Base-by-base conservation (phyloP, 92 coral and sea anemone genomes). In the Isaurus tuberculatus region DNA sequence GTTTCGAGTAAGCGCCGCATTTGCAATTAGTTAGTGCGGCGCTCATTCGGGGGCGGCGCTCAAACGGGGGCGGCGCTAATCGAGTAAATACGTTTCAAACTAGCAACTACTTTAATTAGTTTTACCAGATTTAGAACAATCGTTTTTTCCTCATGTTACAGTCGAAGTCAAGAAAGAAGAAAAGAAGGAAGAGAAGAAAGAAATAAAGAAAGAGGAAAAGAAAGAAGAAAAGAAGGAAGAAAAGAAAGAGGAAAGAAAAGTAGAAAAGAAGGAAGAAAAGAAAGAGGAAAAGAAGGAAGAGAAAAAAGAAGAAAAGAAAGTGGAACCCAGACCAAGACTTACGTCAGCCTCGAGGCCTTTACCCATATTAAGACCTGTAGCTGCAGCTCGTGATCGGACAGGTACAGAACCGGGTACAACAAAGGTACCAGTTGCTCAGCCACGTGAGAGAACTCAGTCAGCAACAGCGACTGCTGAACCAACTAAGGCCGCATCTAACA, bases 351-450 rank as follows among this genome's bases (percentile, higher is more conserved):
- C 82, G 27, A 77, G 82, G 49, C 82, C 82, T 14, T 58, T 77
- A 31, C 82, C 82, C 34, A 77, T 77, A 60, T 34, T 77, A 34
- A 77, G 82, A 58, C 70, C 82, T 77, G 55, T 74, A 19, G 91
- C 88, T 16, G 75, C 83, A 69, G 86, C 97, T 2, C 94, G 92
- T 22, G 94, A 91, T 8, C 91, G 92, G 73, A 83, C 94, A 16
- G 97, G 81, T 8, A 63, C 83, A 29, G 85, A 83, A 10, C 73
- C 90, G 2, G 80, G 77, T 3, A 79, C 89, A 20, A 86, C 78
- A 37, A 89, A 73, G 51, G 55, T 86, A 34, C 75, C 82, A 27
- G 44, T 79, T 36, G 80, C 89, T 20, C 92, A 88, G 61, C 78
- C 92, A 2, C 92, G 90, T 20, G 94, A 84, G 44, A 79, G 87